phyloP scores from a whole-genome alignment of 2,888 invertebrate species.

The Blera fallax region DNA sequence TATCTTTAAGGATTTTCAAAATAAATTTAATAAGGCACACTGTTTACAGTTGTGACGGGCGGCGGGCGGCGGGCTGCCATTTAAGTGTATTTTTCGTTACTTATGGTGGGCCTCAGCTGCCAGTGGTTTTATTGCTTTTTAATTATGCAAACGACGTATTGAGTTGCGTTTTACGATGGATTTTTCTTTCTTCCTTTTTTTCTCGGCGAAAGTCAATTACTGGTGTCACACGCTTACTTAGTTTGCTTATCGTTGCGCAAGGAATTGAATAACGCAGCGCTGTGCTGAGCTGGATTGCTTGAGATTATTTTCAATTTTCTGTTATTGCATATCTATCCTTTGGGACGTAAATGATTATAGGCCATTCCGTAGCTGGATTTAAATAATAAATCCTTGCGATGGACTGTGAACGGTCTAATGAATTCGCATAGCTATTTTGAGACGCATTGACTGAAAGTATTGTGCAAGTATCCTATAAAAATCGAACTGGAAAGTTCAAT shows the following conservation, averaged over 20 bases:
- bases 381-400: neutral
- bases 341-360: neutral
- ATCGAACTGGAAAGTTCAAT: no score
- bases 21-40: conserved; percentile 15
- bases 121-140: conserved; percentile 48
- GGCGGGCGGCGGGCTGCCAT: neutral
- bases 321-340: neutral
- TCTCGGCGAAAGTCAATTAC: conserved; percentile 26
- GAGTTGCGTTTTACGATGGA: conserved; percentile 31
- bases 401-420: neutral
- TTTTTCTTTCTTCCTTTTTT: neutral
- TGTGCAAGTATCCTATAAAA: no score
- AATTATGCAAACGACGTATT: conserved; percentile 62
- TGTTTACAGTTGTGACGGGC: neutral
- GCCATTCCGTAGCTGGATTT: neutral
- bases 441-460: no score
- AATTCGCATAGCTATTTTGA: neutral
- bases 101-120: conserved; percentile 28
- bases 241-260: conserved; percentile 1
- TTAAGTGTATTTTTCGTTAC: conserved; percentile 23
- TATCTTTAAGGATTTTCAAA: conserved; percentile 18
- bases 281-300: neutral
- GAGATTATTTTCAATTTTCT: neutral
- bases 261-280: neutral
- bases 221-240: conserved; percentile 26